A percentile compares a stretch with the other conserved stretches of the same genome.
Conservation (phyloP, 2,797 vertebrate species). For the Syndactyla subalaris region DNA sequence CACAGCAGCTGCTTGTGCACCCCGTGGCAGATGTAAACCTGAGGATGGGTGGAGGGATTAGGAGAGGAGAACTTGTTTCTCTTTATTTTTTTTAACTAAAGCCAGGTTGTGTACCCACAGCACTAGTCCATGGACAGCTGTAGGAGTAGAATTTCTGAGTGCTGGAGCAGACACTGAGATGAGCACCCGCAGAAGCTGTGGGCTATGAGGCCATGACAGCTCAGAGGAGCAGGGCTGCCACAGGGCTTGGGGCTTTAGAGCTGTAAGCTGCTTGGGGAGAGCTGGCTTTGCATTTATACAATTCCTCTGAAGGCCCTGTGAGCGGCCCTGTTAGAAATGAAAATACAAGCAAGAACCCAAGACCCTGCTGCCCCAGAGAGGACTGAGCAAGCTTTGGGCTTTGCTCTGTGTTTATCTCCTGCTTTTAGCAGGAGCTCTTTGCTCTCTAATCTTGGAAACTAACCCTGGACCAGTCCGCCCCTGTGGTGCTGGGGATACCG, state of each 20-base stretch:
- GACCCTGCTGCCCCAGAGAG: background rate
- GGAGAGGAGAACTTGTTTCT: background rate
- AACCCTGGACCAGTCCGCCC: fast-evolving
- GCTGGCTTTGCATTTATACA: background rate
- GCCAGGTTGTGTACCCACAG: background rate
- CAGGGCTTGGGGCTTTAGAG: background rate
- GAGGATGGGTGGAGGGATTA: background rate
- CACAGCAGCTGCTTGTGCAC: background rate
- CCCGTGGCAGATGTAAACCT: background rate
- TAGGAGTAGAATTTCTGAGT: background rate
- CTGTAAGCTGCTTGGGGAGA: conserved; percentile 40
- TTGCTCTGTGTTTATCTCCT: background rate
- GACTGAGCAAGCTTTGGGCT: background rate
- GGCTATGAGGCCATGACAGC: background rate
- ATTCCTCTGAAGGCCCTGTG: background rate
- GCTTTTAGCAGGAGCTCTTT: background rate
- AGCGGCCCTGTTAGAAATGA: fast-evolving
- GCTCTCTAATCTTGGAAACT: background rate
- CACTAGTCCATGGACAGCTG: background rate
- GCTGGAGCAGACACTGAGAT: background rate
- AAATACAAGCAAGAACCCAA: background rate
- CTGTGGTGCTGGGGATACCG: background rate
- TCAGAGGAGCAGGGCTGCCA: background rate
- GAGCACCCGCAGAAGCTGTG: fast-evolving
- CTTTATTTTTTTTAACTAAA: background rate